Evolutionary conservation across 2,797 vertebrate genomes (phyloP), one percentile per base, ranked within the genome.

Genomic region (Myotis pilosus): DNA sequence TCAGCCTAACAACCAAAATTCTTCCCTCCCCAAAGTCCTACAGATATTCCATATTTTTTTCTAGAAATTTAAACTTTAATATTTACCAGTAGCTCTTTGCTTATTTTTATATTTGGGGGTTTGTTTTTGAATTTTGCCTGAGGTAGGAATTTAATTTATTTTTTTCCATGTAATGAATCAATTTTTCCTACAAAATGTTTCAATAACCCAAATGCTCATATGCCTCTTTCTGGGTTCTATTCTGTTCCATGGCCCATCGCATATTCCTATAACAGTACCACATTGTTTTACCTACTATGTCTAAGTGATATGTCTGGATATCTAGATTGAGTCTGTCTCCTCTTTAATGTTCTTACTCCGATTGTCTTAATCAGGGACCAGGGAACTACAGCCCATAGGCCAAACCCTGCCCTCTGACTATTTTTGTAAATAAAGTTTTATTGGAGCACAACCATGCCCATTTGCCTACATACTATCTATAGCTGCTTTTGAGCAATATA

Each of bases 131-230:
- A 83, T 57, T 83, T 89, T 76, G 20, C 23, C 53, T 47, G 22
- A 89, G 41, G 17, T 62, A 84, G 33, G 22, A 5, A 53, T 53
- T 15, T 33, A 75, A 75, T 66, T 72, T 49, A 68, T 28, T 33
- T 81, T 44, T 93, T 76, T 62, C 53, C n/a, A 85, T 28, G 44
- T 36, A 53, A 55, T 11, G 12, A 85, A 49, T 6, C 38, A 72
- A 72, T 51, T 78, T 93, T 91, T 84, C n/a, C n/a, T 74, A 66
- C 8, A 79, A 88, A 84, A 38, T 44, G 30, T 53, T 74, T 87
- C 49, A 80, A 60, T 49, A 57, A 60, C 3, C 0, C 57, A 80
- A 57, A 88, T 28, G 22, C 25, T 68, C 28, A 12, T 3, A 7
- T 74, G n/a, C 53, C 20, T 68, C 4, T 89, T 89, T 84, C 79